Conservation (phyloP, 23 tunicate genomes). For the Corella eumyota region DNA sequence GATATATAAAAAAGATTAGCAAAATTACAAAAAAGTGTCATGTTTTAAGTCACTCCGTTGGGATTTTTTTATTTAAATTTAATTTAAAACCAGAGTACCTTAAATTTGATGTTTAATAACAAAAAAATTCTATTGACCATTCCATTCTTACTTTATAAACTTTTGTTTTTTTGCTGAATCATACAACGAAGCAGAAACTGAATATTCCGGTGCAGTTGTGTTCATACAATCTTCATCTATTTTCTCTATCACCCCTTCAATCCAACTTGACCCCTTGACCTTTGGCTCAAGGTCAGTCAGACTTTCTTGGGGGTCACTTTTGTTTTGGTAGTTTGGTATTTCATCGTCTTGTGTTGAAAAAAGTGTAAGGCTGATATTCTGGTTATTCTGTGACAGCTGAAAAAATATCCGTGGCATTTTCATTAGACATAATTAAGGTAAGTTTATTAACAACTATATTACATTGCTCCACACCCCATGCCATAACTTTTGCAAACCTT, state of each 20-base stretch:
- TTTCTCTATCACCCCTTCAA: slow-evolving; percentile 12
- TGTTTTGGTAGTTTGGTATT: too few relatives aligned
- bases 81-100: too few relatives aligned
- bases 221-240: slow-evolving; percentile 7
- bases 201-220: not conserved
- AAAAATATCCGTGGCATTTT: too few relatives aligned
- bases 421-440: too few relatives aligned
- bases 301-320: too few relatives aligned
- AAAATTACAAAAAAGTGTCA: not conserved
- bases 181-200: not conserved
- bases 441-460: too few relatives aligned
- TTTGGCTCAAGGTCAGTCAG: too few relatives aligned
- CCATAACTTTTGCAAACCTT: too few relatives aligned
- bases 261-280: slow-evolving; percentile 26
- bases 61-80: too few relatives aligned
- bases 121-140: too few relatives aligned
- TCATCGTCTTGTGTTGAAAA: not conserved
- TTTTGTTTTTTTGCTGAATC: slow-evolving; percentile 25
- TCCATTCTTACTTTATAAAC: slow-evolving; percentile 10
- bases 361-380: not conserved
- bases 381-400: not conserved
- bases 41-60: not conserved
- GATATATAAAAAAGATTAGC: not conserved
- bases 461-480: too few relatives aligned
- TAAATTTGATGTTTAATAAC: too few relatives aligned